These are phyloP conservation scores for Oophaga sylvatica DNA, from an alignment of 2,797 vertebrate genomes.

Conservation along the genomic window DNA sequence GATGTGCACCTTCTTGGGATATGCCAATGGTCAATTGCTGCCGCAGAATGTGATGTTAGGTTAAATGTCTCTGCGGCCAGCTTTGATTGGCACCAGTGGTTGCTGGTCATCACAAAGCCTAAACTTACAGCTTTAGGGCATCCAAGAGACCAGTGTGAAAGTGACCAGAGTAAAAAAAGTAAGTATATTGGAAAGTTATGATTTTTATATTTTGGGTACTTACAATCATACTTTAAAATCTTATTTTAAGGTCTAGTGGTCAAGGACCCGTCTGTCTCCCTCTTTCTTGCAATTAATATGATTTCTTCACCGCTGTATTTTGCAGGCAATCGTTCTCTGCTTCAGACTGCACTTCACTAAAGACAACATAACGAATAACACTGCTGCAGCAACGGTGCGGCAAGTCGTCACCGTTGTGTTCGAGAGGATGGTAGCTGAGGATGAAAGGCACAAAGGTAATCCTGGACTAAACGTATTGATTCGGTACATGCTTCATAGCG, in stretches of 20 bases:
- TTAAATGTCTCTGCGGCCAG: too few relatives aligned
- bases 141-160: too few relatives aligned
- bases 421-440: constrained; percentile 97
- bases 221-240: background rate
- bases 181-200: too few relatives aligned
- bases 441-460: constrained; percentile 89
- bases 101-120: too few relatives aligned
- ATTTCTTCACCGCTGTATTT: background rate
- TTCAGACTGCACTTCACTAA: constrained; percentile 99
- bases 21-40: too few relatives aligned
- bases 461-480: background rate
- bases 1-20: too few relatives aligned
- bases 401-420: constrained; percentile 98
- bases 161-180: too few relatives aligned
- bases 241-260: background rate
- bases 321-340: constrained; percentile 96
- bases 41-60: too few relatives aligned
- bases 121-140: too few relatives aligned
- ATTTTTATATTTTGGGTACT: background rate
- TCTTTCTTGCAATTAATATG: background rate
- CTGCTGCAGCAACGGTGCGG: constrained; percentile 93
- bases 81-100: too few relatives aligned
- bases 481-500: background rate
- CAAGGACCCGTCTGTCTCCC: background rate
- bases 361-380: constrained; percentile 99